Base-by-base conservation (phyloP, 2,113 vertebrate species). In the Ailuropoda melanoleuca region DNA sequence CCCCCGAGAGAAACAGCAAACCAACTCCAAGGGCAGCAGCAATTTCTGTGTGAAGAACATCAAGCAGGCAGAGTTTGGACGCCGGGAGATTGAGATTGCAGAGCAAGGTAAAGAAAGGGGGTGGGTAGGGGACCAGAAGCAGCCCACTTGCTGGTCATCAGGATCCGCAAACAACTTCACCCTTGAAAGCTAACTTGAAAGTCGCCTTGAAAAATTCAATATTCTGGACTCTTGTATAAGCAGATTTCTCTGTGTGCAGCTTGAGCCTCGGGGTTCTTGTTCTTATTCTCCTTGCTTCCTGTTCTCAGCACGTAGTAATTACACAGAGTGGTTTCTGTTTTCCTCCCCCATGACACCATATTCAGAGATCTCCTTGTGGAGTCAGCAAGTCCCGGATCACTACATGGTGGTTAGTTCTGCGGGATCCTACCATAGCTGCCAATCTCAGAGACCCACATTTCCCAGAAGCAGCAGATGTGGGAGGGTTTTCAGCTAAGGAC, bases 1-100 rank as follows among this genome's bases (percentile, higher is more conserved):
- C 31, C 99, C 99, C 0, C 98, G 99, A 34, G 99, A 99, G 98
- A 99, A 99, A 48, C 99, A 99, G 8, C 99, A 99, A 98, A 99
- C 99, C 97, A 99, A 99, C 98, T 99, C 99, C 91, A 99, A 99
- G 96, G 99, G 99, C 98, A 99, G 99, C 99, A 99, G 98, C 96
- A 99, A 99, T 94, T 99, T 99, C 99, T 99, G 99, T 9, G 99
- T 99, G 97, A 99, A 99, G 99, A 99, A 99, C 98, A 99, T 99
- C 98, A 99, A 99, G 91, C 99, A 99, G 98, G 99, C 99, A 0
- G 99, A 99, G 97, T 99, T 99, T 39, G 99, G 99, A 84, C 98
- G 99, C 82, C 99, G 99, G 72, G 99, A 99, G 98, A 99, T 99
- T 19, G 99, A 99, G 99, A 99, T 99, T 0, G 99, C 99, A 1